Conservation (phyloP, 1,140 invertebrate genomes). For the Diplogasteroides magnus region DNA sequence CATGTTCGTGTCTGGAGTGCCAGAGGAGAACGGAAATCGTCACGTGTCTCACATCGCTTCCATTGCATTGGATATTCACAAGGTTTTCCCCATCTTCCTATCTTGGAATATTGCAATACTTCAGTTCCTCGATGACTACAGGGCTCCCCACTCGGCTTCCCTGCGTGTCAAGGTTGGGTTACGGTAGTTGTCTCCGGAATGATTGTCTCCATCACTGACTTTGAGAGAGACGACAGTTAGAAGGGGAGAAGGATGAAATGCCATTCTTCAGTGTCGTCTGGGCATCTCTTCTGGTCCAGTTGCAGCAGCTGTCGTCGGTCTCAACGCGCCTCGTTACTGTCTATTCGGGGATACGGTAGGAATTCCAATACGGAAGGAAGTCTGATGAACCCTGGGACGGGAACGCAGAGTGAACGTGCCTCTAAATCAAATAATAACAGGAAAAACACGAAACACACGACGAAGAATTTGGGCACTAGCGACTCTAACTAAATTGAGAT, state of each 20-base stretch:
- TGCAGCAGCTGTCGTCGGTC: conserved; percentile 31
- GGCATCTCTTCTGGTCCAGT: conserved; percentile 32
- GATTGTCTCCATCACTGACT: conserved; percentile 5
- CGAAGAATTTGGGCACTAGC: no score
- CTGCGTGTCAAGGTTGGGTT: conserved; percentile 14
- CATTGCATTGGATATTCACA: conserved; percentile 35
- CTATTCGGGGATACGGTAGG: conserved; percentile 30
- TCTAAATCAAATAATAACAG: background rate
- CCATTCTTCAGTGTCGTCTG: conserved; percentile 30
- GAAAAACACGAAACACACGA: no score
- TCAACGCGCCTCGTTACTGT: conserved; percentile 33
- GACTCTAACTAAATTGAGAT: no score
- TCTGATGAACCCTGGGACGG: no score
- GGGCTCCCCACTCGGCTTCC: background rate
- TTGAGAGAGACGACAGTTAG: background rate
- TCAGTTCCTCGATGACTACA: background rate
- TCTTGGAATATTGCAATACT: conserved; percentile 1
- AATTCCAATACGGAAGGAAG: no score
- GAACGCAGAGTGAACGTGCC: no score
- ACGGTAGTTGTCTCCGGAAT: conserved; percentile 14
- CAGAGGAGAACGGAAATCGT: conserved; percentile 60
- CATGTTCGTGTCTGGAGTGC: conserved; percentile 73
- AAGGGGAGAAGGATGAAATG: conserved; percentile 4
- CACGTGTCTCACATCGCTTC: conserved; percentile 65
- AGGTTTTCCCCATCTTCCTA: conserved; percentile 11